Evolutionary conservation across 1,140 invertebrate species (phyloP).

Genomic region (Papilio aristodemus): DNA sequence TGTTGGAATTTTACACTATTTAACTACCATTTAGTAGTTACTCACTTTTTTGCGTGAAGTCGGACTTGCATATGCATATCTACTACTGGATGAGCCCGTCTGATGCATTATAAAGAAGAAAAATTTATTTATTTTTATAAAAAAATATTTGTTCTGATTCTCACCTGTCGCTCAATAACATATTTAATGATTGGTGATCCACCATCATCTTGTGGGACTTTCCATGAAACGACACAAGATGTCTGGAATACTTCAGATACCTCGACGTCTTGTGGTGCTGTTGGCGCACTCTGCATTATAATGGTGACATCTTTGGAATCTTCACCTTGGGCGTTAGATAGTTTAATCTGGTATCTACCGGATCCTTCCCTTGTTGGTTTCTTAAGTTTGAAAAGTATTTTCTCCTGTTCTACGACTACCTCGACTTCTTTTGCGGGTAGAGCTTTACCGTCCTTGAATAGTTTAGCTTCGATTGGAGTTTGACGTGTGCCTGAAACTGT

Average conservation of each 20-base stretch:
- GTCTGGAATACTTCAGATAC: slow-evolving; percentile 96
- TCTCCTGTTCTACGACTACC: slow-evolving; percentile 92
- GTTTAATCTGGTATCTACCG: slow-evolving; percentile 92
- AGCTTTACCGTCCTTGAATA: slow-evolving; percentile 93
- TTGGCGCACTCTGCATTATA: slow-evolving; percentile 93
- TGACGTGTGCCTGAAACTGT: slow-evolving; percentile 92
- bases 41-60: no score
- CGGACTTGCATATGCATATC: no score
- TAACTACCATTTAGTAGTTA: no score
- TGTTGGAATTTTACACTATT: no score
- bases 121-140: no score
- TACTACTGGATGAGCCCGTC: no score
- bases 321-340: slow-evolving; percentile 93
- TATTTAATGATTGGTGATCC: slow-evolving; percentile 95
- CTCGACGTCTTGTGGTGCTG: slow-evolving; percentile 92
- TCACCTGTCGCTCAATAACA: slow-evolving; percentile 95
- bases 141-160: neutral
- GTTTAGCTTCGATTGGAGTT: slow-evolving; percentile 92
- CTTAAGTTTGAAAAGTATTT: slow-evolving; percentile 93
- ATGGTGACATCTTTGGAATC: slow-evolving; percentile 91
- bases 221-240: slow-evolving; percentile 95
- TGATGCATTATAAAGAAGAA: no score
- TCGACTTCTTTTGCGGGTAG: slow-evolving; percentile 93
- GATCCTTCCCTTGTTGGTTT: slow-evolving; percentile 91
- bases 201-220: slow-evolving; percentile 95